phyloP scores from a whole-genome alignment of 1,140 invertebrate species.

The Ceratina australensis region DNA sequence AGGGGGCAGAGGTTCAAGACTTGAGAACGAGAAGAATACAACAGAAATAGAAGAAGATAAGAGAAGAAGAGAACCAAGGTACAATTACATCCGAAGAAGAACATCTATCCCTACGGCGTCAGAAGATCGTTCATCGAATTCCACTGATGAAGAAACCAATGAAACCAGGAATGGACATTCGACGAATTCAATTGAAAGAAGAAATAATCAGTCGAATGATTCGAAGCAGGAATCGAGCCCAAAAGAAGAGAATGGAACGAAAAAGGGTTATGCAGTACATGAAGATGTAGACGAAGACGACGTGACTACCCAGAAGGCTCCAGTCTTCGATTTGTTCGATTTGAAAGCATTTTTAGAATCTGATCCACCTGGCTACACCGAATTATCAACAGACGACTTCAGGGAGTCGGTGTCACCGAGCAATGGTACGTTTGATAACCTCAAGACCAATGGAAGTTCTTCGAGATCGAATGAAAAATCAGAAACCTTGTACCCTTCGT shows the following conservation, averaged over 20 bases:
- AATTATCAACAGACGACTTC: slow-evolving; percentile 49
- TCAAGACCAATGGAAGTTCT: background rate
- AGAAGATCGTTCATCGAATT: background rate
- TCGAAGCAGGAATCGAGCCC: background rate
- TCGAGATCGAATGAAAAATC: background rate
- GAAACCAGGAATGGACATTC: too few species aligned
- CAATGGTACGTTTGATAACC: background rate
- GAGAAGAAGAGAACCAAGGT: slow-evolving; percentile 67
- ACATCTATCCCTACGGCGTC: background rate
- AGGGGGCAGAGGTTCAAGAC: slow-evolving; percentile 6
- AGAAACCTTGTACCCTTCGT: background rate
- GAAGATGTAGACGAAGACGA: slow-evolving; percentile 52
- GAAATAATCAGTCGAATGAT: slow-evolving; percentile 1
- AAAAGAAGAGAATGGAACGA: background rate
- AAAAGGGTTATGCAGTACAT: slow-evolving; percentile 38
- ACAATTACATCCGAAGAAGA: slow-evolving; percentile 53
- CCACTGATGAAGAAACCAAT: too few species aligned
- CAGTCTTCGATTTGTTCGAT: background rate
- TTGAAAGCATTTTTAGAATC: slow-evolving; percentile 46
- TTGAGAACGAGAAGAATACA: slow-evolving; percentile 60
- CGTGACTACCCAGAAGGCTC: background rate
- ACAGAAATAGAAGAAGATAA: slow-evolving; percentile 31
- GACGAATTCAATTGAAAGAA: too few species aligned
- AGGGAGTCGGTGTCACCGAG: background rate
- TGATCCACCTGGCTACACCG: slow-evolving; percentile 58